Evolutionary conservation across 1,140 invertebrate genomes (phyloP).

Genomic region (Gryon sp.): DNA sequence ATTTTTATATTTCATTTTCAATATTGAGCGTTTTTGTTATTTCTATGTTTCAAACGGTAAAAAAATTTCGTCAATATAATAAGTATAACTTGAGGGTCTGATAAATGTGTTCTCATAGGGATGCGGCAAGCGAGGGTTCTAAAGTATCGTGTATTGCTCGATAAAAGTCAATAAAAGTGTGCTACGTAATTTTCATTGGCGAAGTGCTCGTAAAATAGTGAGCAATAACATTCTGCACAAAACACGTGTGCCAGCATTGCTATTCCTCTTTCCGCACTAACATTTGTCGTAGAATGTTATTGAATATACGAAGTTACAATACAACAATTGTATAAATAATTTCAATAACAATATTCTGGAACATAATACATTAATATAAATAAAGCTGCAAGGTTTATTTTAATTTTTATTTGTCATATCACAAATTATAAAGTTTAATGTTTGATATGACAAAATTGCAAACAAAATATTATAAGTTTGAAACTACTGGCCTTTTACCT

Average conservation of each 20-base stretch:
- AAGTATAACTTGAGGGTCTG: slow-evolving; percentile 53
- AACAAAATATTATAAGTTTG: slow-evolving; percentile 28
- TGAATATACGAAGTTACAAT: too few species aligned
- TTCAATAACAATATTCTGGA: too few species aligned
- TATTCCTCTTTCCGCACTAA: slow-evolving; percentile 42
- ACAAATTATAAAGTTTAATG: too few species aligned
- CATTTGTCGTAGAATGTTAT: slow-evolving; percentile 34
- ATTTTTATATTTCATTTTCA: too few species aligned
- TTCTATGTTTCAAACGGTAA: slow-evolving; percentile 28
- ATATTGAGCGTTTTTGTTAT: slow-evolving; percentile 16
- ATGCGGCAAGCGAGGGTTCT: slow-evolving; percentile 56
- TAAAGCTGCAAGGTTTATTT: too few species aligned
- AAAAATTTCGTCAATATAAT: slow-evolving; percentile 56
- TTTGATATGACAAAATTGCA: neutral
- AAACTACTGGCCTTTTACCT: slow-evolving; percentile 51
- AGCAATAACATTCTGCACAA: slow-evolving; percentile 55
- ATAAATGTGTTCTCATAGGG: slow-evolving; percentile 54
- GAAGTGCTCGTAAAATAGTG: slow-evolving; percentile 60
- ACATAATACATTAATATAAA: too few species aligned
- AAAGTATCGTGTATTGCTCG: slow-evolving; percentile 62
- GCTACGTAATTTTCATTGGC: slow-evolving; percentile 64
- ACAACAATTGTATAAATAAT: too few species aligned
- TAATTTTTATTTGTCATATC: too few species aligned
- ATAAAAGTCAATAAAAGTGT: slow-evolving; percentile 63
- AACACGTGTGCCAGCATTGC: slow-evolving; percentile 50